Conservation (phyloP, 1,140 invertebrate genomes). For the Lerema accius region DNA sequence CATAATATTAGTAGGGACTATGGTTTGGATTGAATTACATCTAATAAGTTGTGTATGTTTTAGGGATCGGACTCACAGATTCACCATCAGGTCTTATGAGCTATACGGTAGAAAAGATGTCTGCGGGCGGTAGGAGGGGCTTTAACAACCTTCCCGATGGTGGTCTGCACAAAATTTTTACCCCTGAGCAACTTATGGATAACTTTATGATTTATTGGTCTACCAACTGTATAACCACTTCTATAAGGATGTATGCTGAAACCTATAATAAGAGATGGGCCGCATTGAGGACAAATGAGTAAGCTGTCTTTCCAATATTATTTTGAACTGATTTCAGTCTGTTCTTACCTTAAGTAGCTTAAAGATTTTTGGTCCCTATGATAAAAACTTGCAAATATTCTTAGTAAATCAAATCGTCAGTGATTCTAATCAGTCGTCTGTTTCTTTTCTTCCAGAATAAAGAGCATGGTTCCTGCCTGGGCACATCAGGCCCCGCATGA, state of each 20-base stretch:
- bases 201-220: constrained; percentile 95
- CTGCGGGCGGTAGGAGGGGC: constrained; percentile 83
- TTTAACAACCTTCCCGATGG: constrained; percentile 83
- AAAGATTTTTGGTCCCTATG: too few species aligned
- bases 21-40: too few species aligned
- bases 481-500: constrained; percentile 84
- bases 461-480: constrained; percentile 82
- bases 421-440: too few species aligned
- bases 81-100: constrained; percentile 87
- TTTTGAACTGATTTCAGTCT: too few species aligned
- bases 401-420: too few species aligned
- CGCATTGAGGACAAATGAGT: constrained; percentile 69
- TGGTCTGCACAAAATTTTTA: constrained; percentile 84
- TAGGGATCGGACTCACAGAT: constrained; percentile 83
- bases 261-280: constrained; percentile 65
- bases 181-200: constrained; percentile 90
- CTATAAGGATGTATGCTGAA: constrained; percentile 89
- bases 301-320: constrained; percentile 23
- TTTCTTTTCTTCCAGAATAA: constrained; percentile 70
- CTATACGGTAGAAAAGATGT: constrained; percentile 94
- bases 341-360: too few species aligned
- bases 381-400: too few species aligned
- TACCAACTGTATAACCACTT: constrained; percentile 89
- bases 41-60: too few species aligned
- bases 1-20: too few species aligned